These are phyloP conservation scores for mouse (Mus musculus) DNA, from an alignment of 2,113 vertebrate species.

Conservation along the genomic window DNA sequence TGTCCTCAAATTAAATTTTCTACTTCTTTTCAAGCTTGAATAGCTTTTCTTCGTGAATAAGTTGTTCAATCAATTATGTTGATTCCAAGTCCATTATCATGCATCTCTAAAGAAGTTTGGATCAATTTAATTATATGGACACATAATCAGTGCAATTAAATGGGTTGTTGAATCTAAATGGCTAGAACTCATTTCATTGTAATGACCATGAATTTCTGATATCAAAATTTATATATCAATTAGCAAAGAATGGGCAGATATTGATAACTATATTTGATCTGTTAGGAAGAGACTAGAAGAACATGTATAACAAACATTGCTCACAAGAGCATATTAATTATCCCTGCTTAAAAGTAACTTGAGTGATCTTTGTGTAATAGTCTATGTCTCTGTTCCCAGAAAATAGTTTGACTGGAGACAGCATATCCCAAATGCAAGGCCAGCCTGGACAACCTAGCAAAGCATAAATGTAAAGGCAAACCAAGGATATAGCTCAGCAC, in stretches of 20 bases:
- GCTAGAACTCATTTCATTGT: background rate
- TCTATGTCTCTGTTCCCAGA: background rate
- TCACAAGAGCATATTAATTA: background rate
- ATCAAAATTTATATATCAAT: conserved; percentile 20
- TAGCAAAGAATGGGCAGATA: background rate
- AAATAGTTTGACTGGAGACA: background rate
- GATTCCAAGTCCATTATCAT: background rate
- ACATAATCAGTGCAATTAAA: background rate
- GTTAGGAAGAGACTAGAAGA: background rate
- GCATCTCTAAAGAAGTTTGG: background rate
- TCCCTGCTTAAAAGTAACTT: background rate
- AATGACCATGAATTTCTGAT: background rate
- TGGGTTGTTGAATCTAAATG: background rate
- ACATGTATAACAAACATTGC: background rate
- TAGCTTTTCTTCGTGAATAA: background rate
- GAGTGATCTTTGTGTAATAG: background rate
- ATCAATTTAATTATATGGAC: background rate
- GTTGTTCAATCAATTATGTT: background rate
- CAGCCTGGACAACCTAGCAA: background rate
- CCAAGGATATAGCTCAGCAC: background rate
- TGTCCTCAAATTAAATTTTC: background rate
- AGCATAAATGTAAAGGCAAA: background rate
- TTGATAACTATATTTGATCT: background rate
- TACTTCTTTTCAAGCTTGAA: background rate
- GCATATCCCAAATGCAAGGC: background rate